Percentiles rank a stretch among this genome's conserved stretches.
These are phyloP conservation scores for Cremastobaeus sp. DNA, from an alignment of 2,888 invertebrate genomes.

Conservation along the genomic window DNA sequence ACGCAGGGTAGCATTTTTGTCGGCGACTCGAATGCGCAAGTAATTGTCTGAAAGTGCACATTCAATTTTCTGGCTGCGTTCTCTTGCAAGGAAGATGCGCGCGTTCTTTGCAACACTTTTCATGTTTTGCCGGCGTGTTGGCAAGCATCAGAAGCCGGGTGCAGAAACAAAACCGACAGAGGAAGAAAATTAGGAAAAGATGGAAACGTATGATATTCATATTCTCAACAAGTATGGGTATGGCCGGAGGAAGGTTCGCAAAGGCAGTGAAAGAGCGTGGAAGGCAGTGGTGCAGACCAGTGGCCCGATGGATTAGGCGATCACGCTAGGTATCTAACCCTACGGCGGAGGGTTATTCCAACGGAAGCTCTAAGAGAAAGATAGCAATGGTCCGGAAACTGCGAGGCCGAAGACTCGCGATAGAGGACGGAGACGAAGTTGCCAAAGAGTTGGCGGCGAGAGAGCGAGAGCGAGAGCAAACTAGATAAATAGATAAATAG, in stretches of 20 bases:
- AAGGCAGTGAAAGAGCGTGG: constrained; percentile 66
- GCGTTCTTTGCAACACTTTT: constrained; percentile 16
- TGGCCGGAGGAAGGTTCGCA: constrained; percentile 64
- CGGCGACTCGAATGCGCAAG: constrained; percentile 15
- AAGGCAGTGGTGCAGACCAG: constrained; percentile 75
- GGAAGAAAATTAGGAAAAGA: constrained; percentile 2
- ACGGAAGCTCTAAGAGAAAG: constrained; percentile 62
- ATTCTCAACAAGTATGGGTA: constrained; percentile 73
- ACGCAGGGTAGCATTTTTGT: constrained; percentile 35
- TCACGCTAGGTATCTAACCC: constrained; percentile 73
- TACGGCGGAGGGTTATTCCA: constrained; percentile 64
- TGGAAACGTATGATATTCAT: constrained; percentile 73
- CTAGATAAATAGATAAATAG: constrained; percentile 36
- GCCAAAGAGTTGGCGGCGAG: constrained; percentile 31
- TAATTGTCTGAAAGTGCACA: constrained; percentile 52
- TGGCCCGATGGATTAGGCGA: constrained; percentile 71
- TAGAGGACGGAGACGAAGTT: constrained; percentile 26
- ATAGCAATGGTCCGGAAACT: constrained; percentile 60
- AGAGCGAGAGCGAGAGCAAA: constrained; percentile 37
- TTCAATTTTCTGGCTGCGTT: constrained; percentile 43
- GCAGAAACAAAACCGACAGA: no score
- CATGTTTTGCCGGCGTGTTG: constrained; percentile 36
- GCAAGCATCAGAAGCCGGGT: constrained; percentile 16
- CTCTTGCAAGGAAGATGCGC: constrained; percentile 8
- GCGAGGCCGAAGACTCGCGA: constrained; percentile 27